These are phyloP conservation scores for Rhinatrema bivittatum DNA, from an alignment of 2,797 vertebrate species.

Conservation along the genomic window DNA sequence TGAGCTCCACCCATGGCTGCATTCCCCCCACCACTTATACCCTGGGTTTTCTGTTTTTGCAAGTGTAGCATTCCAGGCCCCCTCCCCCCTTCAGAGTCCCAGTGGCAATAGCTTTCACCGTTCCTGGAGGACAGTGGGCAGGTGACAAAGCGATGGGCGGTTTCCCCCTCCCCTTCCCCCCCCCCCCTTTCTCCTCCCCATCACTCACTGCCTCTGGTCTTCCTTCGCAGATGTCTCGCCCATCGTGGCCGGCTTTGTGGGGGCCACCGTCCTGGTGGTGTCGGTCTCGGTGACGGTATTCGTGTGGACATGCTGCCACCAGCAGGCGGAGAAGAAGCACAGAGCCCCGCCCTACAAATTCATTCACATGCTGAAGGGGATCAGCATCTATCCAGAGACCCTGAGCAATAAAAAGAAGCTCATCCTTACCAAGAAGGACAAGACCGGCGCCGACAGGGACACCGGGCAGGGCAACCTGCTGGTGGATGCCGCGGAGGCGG, in stretches of 20 bases:
- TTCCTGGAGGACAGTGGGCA: too few species aligned
- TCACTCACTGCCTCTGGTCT: too few species aligned
- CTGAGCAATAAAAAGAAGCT: conserved; percentile 85
- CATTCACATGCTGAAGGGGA: conserved; percentile 96
- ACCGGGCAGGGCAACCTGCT: conserved; percentile 36
- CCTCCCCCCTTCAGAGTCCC: too few species aligned
- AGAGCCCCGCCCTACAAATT: conserved; percentile 78
- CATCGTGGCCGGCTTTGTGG: conserved; percentile 85
- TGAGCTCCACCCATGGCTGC: too few species aligned
- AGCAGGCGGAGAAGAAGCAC: conserved; percentile 70
- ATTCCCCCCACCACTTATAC: too few species aligned
- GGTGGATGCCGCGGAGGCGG: conserved; percentile 57
- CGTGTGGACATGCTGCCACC: conserved; percentile 89
- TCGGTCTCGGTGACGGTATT: conserved; percentile 77
- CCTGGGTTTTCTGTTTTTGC: too few species aligned
- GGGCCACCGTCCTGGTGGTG: conserved; percentile 81
- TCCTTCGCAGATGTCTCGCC: conserved; percentile 79
- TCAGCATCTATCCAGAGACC: conserved; percentile 93
- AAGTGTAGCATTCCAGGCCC: too few species aligned
- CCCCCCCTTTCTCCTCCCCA: too few species aligned
- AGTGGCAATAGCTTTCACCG: too few species aligned
- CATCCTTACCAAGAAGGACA: conserved; percentile 60
- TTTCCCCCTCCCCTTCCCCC: too few species aligned
- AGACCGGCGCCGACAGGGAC: conserved; percentile 18
- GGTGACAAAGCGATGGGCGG: too few species aligned